Evolutionary conservation across 2,113 vertebrate genomes (phyloP).

Genomic region (Tyto alba): DNA sequence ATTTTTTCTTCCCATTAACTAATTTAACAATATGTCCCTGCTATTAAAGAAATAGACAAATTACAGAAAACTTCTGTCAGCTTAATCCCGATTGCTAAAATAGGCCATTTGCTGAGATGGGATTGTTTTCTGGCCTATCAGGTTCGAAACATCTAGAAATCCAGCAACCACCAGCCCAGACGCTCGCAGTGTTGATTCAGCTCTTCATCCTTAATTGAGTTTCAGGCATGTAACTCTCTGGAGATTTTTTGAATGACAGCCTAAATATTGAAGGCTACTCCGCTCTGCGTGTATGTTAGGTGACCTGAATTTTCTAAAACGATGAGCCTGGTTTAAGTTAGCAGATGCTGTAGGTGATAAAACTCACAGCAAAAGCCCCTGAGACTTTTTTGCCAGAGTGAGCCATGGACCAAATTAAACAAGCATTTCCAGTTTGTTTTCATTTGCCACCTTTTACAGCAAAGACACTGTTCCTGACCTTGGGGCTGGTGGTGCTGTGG

Average conservation of each 20-base stretch:
- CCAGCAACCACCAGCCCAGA: not conserved
- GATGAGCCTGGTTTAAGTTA: not conserved
- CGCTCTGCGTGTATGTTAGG: not conserved
- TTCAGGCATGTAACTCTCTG: not conserved
- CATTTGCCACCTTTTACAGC: not conserved
- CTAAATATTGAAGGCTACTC: slow-evolving; percentile 11
- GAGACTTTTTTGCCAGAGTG: not conserved
- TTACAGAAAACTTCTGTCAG: slow-evolving; percentile 49
- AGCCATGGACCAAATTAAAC: not conserved
- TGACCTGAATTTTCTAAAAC: slow-evolving; percentile 29
- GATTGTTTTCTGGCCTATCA: slow-evolving; percentile 26
- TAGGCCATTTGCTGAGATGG: slow-evolving; percentile 5
- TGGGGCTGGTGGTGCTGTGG: not conserved
- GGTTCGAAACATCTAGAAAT: not conserved
- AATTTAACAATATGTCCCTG: slow-evolving; percentile 64
- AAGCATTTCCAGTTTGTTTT: not conserved
- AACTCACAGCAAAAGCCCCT: not conserved
- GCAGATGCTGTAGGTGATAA: not conserved
- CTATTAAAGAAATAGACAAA: slow-evolving; percentile 56
- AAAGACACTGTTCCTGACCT: not conserved
- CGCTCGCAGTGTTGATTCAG: slow-evolving; percentile 18
- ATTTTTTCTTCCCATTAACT: slow-evolving; percentile 70
- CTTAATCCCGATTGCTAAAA: slow-evolving; percentile 21
- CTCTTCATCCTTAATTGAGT: slow-evolving; percentile 40
- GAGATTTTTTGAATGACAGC: slow-evolving; percentile 36